phyloP scores from a whole-genome alignment of 2,797 vertebrate species.

The Phalloptychus januarius region DNA sequence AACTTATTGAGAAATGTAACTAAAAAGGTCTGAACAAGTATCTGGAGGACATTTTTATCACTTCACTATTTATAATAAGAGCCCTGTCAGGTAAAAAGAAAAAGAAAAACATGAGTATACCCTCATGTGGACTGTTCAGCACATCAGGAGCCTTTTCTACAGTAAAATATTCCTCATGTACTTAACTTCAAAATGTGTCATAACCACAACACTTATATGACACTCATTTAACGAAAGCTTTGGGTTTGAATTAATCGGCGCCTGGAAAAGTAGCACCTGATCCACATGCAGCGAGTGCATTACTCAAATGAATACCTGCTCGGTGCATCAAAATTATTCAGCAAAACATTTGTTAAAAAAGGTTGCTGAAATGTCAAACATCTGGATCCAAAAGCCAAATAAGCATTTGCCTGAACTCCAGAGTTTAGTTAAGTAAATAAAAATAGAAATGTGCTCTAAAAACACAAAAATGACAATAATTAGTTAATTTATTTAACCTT shows the following conservation, averaged over 20 bases:
- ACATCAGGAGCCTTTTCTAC: conserved; percentile 14
- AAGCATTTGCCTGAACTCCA: neutral
- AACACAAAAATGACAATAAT: neutral
- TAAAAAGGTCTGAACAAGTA: neutral
- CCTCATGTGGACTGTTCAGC: neutral
- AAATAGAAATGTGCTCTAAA: neutral
- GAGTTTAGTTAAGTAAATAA: neutral
- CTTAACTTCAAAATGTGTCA: conserved; percentile 37
- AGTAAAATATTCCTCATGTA: conserved; percentile 23
- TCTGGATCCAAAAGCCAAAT: neutral
- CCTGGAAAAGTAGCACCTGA: conserved; percentile 31
- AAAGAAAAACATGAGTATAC: neutral
- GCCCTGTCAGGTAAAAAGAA: neutral
- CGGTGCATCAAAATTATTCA: conserved; percentile 11
- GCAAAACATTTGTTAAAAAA: neutral
- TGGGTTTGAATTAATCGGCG: conserved; percentile 5
- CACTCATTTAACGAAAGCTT: conserved; percentile 33
- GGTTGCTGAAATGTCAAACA: neutral
- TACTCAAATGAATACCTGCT: conserved; percentile 16
- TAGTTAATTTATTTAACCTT: neutral
- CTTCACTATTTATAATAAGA: neutral
- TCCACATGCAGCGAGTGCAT: conserved; percentile 27
- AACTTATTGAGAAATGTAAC: neutral
- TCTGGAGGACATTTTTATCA: neutral
- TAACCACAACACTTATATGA: conserved; percentile 38